Conservation (phyloP, 2,888 invertebrate species). For the Cantharis lateralis region DNA sequence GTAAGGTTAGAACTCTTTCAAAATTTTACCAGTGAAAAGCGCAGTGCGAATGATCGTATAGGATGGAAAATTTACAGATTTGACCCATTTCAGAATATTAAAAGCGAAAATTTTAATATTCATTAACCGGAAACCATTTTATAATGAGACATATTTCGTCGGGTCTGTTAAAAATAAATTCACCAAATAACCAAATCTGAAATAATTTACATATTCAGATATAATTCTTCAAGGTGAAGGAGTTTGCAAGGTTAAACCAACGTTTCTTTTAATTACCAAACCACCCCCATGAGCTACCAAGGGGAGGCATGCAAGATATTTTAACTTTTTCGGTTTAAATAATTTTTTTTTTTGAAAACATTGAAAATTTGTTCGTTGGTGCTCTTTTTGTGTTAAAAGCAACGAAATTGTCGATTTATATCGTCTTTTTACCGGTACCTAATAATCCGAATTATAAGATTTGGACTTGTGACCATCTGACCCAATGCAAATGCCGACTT, state of each 20-base stretch:
- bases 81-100: neutral
- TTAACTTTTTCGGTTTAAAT: neutral
- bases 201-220: slow-evolving; percentile 14
- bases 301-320: no score
- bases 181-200: slow-evolving; percentile 15
- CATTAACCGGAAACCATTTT: neutral
- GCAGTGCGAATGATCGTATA: neutral
- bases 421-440: neutral
- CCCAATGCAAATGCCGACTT: slow-evolving; percentile 37
- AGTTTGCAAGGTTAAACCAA: slow-evolving; percentile 32
- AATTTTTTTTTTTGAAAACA: neutral
- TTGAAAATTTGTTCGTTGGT: neutral
- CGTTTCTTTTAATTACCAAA: slow-evolving; percentile 2
- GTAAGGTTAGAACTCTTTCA: neutral
- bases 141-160: neutral
- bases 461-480: slow-evolving; percentile 43
- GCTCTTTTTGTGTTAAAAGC: neutral
- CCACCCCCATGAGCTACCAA: neutral
- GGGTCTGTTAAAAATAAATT: slow-evolving; percentile 12
- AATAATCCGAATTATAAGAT: slow-evolving; percentile 21
- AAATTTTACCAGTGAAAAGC: neutral
- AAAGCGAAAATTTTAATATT: neutral
- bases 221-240: slow-evolving; percentile 30
- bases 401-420: neutral
- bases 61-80: neutral